Evolutionary conservation across 2,113 vertebrate species (phyloP), one percentile per base, ranked within the genome.

Genomic region (Emydura subglobosa): DNA sequence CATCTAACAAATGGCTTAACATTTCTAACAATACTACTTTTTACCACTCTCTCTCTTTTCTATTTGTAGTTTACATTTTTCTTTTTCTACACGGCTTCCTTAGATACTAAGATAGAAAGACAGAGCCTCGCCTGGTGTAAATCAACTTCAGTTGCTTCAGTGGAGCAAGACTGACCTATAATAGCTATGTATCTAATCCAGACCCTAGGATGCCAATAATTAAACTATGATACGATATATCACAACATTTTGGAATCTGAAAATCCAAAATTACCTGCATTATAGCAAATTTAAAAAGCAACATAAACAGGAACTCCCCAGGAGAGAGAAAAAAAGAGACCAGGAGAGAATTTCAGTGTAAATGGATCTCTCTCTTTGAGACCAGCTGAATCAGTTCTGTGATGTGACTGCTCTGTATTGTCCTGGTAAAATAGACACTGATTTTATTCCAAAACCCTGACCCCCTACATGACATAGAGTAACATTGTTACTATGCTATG

Each of bases 311-410:
- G 54, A 86, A 76, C 85, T 92, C 47, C 44, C 81, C 84, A 86
- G n/a, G 31, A 39, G 68, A 25, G 22, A 91, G 39, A 86, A 53
- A 34, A 68, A 3, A 83, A 5, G 1, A 9, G 4, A 91, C 79
- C 5, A 89, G 61, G 89, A 81, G 9, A 2, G 14, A 2, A 0
- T 25, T 80, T 11, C 51, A 50, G 4, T 86, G 65, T 59, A 93
- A 94, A 86, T 44, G 61, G 65, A 55, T 44, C 24, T 88, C 85
- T 86, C 25, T 7, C 42, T 93, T 93, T 79, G 88, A 21, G 51
- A 94, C 47, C 79, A 95, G 78, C 72, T 95, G 85, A 53, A 86
- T 94, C 78, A n/a, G 29, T 87, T 93, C 91, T 85, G 76, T 90
- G 90, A 79, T 59, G 68, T 57, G 82, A 51, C 57, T 39, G 25